Base-by-base conservation (phyloP, 2,113 vertebrate species). In the Gnathonemus echidnorhynchus region DNA sequence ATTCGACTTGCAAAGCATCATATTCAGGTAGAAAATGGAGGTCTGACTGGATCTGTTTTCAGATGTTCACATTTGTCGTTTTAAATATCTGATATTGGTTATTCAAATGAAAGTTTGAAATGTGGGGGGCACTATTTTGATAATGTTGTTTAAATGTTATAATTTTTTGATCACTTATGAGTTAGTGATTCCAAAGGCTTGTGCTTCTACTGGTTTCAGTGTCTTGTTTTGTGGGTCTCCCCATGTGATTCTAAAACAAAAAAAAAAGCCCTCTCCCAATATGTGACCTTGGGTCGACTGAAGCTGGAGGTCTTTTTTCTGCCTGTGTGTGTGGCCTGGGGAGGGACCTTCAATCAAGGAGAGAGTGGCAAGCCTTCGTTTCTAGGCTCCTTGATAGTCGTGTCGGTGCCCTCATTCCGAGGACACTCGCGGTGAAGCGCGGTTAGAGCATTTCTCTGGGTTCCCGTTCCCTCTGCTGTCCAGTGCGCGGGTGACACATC, bases 1-100 rank as follows among this genome's bases (percentile, higher is more conserved):
- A 90, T 99, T 99, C 90, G 98, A 99, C 96, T 97, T 99, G 96
- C 98, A 99, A 96, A 99, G 98, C 94, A 99, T 99, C 96, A 99
- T 99, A 95, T 99, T 99, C 97, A 99, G 98, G 98, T 99, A 96
- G 92, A 95, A 92, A 89, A 93, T 88, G 5, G 91, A 88, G 91
- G 91, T 62, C 91, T 13, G 62, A 70, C 91, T 93, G 91, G 91
- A 83, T 58, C 35, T 62, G 3, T 49, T 77, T 89, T 80, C 35
- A 31, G 42, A 27, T 56, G n/a, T 66, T 66, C 62, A 66, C 31
- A 5, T 13, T 13, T 27, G 21, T 11, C 19, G 35, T 77, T 5
- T 39, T 77, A 35, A 77, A 5, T 39, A 7, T 39, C 56, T 39
- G 31, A 4, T 13, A 13, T 6, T 39, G 13, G 31, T 77, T 35